Evolutionary conservation across 2,113 vertebrate genomes (phyloP).

Genomic region (Ameiurus melas): DNA sequence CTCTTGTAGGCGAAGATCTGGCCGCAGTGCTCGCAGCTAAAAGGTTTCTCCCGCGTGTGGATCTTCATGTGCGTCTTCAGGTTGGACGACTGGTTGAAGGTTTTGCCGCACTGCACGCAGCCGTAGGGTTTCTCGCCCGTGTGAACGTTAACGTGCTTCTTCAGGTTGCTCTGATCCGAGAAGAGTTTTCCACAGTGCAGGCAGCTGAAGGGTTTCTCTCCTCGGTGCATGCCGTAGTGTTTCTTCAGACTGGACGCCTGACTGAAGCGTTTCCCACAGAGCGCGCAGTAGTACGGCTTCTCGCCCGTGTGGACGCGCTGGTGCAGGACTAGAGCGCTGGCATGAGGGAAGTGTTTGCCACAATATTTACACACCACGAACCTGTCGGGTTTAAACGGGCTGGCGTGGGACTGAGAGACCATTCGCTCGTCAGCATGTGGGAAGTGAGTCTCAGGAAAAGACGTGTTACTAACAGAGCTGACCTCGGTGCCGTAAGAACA

Average conservation of each 20-base stretch:
- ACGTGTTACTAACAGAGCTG: constrained; percentile 1
- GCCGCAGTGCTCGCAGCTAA: constrained; percentile 46
- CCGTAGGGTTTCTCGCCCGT: constrained; percentile 54
- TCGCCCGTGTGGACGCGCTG: constrained; percentile 57
- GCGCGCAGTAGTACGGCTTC: constrained; percentile 53
- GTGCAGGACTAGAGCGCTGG: constrained; percentile 53
- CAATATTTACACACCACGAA: constrained; percentile 49
- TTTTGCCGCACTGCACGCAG: constrained; percentile 55
- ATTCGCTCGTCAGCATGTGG: constrained; percentile 1
- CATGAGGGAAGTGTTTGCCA: constrained; percentile 50
- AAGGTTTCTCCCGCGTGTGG: constrained; percentile 56
- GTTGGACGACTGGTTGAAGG: constrained; percentile 58
- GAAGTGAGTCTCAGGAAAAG: constrained; percentile 33
- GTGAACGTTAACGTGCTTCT: constrained; percentile 55
- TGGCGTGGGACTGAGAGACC: not conserved
- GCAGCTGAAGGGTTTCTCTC: constrained; percentile 59
- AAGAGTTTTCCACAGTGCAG: constrained; percentile 56
- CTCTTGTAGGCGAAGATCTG: constrained; percentile 54
- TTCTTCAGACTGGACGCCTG: constrained; percentile 57
- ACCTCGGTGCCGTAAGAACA: constrained; percentile 33
- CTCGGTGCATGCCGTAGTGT: constrained; percentile 58
- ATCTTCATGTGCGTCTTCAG: constrained; percentile 58
- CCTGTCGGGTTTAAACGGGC: not conserved
- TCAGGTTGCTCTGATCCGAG: constrained; percentile 54
- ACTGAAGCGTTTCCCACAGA: constrained; percentile 57